Percentiles rank a stretch among this genome's conserved stretches.
These are phyloP conservation scores for Athene noctua DNA, from an alignment of 2,113 vertebrate genomes.

Conservation along the genomic window DNA sequence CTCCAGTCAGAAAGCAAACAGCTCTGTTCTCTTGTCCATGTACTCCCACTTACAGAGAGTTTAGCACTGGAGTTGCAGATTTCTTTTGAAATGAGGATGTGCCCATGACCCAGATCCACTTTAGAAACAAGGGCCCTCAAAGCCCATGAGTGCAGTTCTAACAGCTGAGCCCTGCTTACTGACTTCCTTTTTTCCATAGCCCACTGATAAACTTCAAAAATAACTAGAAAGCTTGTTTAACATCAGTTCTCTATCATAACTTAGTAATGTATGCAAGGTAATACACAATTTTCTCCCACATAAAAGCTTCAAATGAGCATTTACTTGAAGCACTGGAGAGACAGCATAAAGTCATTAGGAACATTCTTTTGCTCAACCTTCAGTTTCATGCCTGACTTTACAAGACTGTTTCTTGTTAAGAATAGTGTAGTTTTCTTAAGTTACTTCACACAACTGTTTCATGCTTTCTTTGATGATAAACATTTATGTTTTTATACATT, in stretches of 20 bases:
- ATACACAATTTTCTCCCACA: background rate
- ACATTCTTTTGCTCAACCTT: background rate
- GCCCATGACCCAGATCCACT: background rate
- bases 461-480: background rate
- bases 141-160: background rate
- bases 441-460: background rate
- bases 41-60: background rate
- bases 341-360: background rate
- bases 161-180: background rate
- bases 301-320: background rate
- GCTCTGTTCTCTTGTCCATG: background rate
- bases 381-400: background rate
- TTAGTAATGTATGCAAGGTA: background rate
- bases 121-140: background rate
- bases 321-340: background rate
- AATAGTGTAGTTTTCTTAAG: background rate
- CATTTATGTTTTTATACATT: background rate
- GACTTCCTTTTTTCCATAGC: background rate
- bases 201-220: background rate
- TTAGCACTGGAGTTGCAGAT: background rate
- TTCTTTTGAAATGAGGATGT: background rate
- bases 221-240: background rate
- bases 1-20: background rate
- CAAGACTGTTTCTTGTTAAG: background rate
- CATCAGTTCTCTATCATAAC: background rate